A percentile compares a stretch with the other conserved stretches of the same genome.
Evolutionary conservation across 35 echinoderm and acorn worm genomes (phyloP).

Genomic region (Amphiura filiformis): DNA sequence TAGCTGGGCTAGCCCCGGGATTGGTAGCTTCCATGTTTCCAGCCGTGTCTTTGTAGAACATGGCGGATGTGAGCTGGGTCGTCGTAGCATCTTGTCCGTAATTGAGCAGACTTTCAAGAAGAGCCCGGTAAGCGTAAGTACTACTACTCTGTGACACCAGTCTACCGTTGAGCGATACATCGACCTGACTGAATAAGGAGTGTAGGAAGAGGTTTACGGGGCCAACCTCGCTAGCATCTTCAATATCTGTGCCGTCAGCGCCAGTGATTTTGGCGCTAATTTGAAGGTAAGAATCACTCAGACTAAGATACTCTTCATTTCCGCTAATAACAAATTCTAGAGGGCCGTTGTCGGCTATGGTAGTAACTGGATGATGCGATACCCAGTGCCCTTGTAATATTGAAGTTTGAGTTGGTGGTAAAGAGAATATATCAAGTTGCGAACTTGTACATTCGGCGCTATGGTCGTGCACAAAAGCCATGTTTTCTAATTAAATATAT

Average conservation of each 20-base stretch:
- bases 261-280: conserved; percentile 50
- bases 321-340: conserved; percentile 55
- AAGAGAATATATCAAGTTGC: conserved; percentile 53
- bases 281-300: conserved; percentile 40
- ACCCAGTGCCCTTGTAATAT: conserved; percentile 42
- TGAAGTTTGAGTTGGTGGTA: conserved; percentile 50
- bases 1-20: conserved; percentile 6
- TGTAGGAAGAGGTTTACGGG: conserved; percentile 60
- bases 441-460: conserved; percentile 45
- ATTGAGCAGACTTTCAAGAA: conserved; percentile 59
- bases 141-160: background rate
- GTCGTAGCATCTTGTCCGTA: conserved; percentile 42
- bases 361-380: conserved; percentile 29
- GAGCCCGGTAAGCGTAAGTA: conserved; percentile 60
- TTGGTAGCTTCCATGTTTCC: conserved; percentile 35
- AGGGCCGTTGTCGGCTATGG: conserved; percentile 34
- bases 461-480: conserved; percentile 34
- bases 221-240: conserved; percentile 3
- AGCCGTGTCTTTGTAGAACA: conserved; percentile 71
- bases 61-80: conserved; percentile 30
- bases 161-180: conserved; percentile 35
- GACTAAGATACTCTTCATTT: conserved; percentile 47
- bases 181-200: conserved; percentile 53
- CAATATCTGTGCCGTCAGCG: conserved; percentile 30
- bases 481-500: conserved; percentile 15